Base-by-base conservation (phyloP, 2,888 invertebrate species). In the Pherbina coryleti region DNA sequence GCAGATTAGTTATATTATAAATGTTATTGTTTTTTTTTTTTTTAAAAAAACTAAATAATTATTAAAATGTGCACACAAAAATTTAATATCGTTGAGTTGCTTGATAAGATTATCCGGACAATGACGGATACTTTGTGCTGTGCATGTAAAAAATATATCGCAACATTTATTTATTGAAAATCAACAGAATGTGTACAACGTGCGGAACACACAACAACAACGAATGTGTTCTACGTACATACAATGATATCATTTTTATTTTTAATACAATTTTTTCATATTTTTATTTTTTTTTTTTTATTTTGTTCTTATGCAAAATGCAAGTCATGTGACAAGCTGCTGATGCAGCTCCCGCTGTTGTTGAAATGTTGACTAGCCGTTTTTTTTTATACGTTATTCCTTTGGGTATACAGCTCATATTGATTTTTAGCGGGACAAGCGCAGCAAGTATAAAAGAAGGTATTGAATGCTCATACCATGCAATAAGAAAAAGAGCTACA, bases 281-380 rank as follows among this genome's bases (percentile, higher is more conserved):
- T 82, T 78, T 85, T 82, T 84, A 82, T 51, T 22, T 44, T 57
- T 19, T 49, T 53, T 2, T 69, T 49, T 11, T 57, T 28, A 3
- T 57, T 72, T 37, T 74, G 14, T 75, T 66, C 31, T 17, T 31
- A 55, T 75, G 82, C 82, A 85, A 87, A 86, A 81, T 87, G 87
- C 88, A 86, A 87, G 87, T 87, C 87, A 87, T 86, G 85, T 86
- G 86, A 88, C 87, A 88, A 87, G 88, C 87, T 88, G 88, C 85
- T 86, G 86, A 86, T 87, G 85, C 87, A 86, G 86, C 87, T 88
- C 86, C 85, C 86, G 87, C 87, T 86, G 86, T 85, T 86, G 87
- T 84, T 86, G 84, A 87, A 86, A 86, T 84, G 86, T 86, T 87
- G 86, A 84, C 85, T 87, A 86, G 86, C 84, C 83, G 85, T 83